These are phyloP conservation scores for Potorous gilbertii DNA, from an alignment of 2,797 vertebrate species.

Conservation along the genomic window DNA sequence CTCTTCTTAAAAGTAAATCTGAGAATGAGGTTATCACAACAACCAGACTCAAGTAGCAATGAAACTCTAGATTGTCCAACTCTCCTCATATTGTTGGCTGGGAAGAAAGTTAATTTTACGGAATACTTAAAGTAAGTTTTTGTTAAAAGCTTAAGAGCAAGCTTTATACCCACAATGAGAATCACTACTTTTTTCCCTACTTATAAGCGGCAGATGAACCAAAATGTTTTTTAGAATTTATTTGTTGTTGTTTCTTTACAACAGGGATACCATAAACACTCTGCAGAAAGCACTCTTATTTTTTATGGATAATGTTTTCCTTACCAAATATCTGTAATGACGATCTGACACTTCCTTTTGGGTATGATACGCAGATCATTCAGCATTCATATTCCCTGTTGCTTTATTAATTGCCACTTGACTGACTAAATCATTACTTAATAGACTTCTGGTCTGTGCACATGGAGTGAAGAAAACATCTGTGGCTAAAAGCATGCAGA, in stretches of 20 bases:
- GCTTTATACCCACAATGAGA: not conserved
- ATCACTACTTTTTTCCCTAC: slow-evolving; percentile 17
- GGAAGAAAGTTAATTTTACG: slow-evolving; percentile 47
- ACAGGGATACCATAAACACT: slow-evolving; percentile 55
- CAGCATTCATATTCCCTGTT: slow-evolving; percentile 58
- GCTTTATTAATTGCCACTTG: slow-evolving; percentile 56
- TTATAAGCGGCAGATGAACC: slow-evolving; percentile 47
- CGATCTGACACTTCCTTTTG: not conserved
- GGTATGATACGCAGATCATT: slow-evolving; percentile 68
- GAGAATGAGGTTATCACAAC: slow-evolving; percentile 74
- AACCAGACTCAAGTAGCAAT: slow-evolving; percentile 67
- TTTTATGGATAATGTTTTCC: slow-evolving; percentile 42
- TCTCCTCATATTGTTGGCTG: slow-evolving; percentile 37
- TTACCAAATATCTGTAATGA: not conserved
- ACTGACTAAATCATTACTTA: slow-evolving; percentile 35
- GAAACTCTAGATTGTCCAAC: slow-evolving; percentile 47
- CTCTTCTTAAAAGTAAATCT: slow-evolving; percentile 67
- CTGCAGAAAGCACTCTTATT: slow-evolving; percentile 61
- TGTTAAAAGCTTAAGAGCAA: slow-evolving; percentile 45
- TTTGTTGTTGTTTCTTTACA: slow-evolving; percentile 47
- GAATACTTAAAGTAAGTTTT: slow-evolving; percentile 44
- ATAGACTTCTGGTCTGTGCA: not conserved
- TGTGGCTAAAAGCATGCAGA: not conserved
- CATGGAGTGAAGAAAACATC: not conserved
- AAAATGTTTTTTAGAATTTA: slow-evolving; percentile 63